Base-by-base conservation (phyloP, 2,113 vertebrate species). In the Pantherophis guttatus region DNA sequence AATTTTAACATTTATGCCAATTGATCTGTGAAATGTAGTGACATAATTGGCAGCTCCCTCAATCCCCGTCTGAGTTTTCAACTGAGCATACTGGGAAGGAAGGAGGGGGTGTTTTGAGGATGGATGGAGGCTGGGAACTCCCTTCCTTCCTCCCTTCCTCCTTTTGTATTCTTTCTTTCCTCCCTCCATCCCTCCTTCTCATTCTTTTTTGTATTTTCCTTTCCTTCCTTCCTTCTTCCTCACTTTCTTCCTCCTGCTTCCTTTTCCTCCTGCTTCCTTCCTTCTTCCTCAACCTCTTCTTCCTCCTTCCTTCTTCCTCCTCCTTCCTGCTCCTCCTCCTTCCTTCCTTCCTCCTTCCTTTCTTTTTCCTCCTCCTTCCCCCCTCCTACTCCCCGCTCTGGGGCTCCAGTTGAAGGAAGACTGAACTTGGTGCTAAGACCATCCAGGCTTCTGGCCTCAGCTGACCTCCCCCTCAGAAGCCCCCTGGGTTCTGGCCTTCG, bases 1-100 rank as follows among this genome's bases (percentile, higher is more conserved):
- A 97, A 97, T 97, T 97, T 96, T 97, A 97, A 97, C 97, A 97
- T 97, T 97, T 97, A 97, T 97, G 97, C 97, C 97, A 97, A 97
- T 97, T 96, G 96, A 97, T 97, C 97, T 97, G 97, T 97, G 96
- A 97, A 97, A 96, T 97, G 95, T 96, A 97, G 97, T 97, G 97
- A 97, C 97, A 97, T 97, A 97, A 97, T 97, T 97, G 97, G 97
- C 97, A 97, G 97, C 95, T 96, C 96, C n/a, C 3, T 94, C 96
- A 95, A 93, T 52, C 86, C 44, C 44, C 9, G 50, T 96, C 95
- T 95, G 96, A 97, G 95, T 29, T 95, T 96, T 94, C 90, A 92
- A 5, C 94, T 95, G 94, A 94, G 65, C 95, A 95, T 91, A 88
- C 95, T 95, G 97, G 96, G 97, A 96, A 96, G 96, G 52, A 19